Percentiles rank a stretch among this genome's conserved stretches.
phyloP scores from a whole-genome alignment of 92 coral and sea anemone species.

The Zoanthus solanderi region DNA sequence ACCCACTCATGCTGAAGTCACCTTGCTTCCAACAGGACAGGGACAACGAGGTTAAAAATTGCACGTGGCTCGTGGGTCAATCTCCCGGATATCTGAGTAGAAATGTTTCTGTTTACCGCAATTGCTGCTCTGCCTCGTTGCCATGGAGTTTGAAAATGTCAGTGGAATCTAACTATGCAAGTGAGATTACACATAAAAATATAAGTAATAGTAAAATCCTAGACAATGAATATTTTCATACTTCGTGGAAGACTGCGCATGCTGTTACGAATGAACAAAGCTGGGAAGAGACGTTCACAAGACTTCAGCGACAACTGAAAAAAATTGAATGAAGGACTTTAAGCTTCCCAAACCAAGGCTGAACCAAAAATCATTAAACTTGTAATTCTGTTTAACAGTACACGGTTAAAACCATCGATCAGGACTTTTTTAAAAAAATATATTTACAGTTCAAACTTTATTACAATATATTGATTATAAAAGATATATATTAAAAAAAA shows the following conservation, averaged over 20 bases:
- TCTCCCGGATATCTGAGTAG: not conserved
- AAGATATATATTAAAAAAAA: too few species aligned
- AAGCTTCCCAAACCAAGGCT: too few species aligned
- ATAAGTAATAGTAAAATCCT: too few species aligned
- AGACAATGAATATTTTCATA: too few species aligned
- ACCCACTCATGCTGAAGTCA: constrained; percentile 1
- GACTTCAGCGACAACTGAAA: constrained; percentile 19
- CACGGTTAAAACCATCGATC: too few species aligned
- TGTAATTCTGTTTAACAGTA: too few species aligned
- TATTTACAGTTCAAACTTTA: too few species aligned
- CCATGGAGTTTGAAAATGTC: not conserved
- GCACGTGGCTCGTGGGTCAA: constrained; percentile 10
- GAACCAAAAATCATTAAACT: too few species aligned
- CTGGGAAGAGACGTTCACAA: constrained; percentile 29
- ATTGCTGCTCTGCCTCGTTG: not conserved
- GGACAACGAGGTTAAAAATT: constrained; percentile 4
- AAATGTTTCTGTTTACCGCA: not conserved
- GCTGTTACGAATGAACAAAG: not conserved
- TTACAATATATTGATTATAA: too few species aligned
- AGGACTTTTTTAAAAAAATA: too few species aligned
- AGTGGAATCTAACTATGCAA: not conserved
- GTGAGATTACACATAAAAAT: not conserved
- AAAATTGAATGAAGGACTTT: too few species aligned
- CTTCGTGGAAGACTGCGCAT: not conserved
- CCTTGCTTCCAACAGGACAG: constrained; percentile 11